These are phyloP conservation scores for Nezara viridula DNA, from an alignment of 2,888 invertebrate genomes.

Conservation along the genomic window DNA sequence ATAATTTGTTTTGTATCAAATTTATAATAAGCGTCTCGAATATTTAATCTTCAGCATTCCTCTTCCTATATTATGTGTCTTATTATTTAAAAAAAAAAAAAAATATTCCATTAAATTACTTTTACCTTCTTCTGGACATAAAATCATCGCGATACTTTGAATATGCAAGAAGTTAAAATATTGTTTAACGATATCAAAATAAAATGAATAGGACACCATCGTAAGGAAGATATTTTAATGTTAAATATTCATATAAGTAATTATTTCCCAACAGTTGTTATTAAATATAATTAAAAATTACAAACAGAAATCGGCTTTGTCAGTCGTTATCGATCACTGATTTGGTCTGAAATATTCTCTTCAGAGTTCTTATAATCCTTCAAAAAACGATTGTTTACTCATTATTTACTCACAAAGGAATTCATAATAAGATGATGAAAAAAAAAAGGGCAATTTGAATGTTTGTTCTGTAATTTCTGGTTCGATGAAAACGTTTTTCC, in stretches of 20 bases:
- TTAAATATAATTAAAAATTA: too few relatives aligned
- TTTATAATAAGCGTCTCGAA: too few relatives aligned
- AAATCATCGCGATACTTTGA: not conserved
- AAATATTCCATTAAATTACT: too few relatives aligned
- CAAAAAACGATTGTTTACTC: not conserved
- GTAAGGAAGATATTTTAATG: not conserved
- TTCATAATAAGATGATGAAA: not conserved
- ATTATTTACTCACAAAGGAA: not conserved
- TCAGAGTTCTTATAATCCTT: not conserved
- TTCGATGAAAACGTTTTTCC: not conserved
- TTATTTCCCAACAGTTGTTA: too few relatives aligned
- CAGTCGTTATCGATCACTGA: not conserved
- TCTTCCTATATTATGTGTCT: too few relatives aligned
- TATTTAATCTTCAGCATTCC: too few relatives aligned
- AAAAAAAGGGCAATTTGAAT: not conserved
- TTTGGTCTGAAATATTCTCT: not conserved
- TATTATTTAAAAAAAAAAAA: too few relatives aligned
- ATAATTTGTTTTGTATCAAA: too few relatives aligned
- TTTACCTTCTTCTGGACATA: slow-evolving; percentile 14
- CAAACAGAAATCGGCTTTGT: not conserved
- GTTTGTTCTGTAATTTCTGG: not conserved
- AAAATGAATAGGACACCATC: not conserved
- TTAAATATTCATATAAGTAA: not conserved
- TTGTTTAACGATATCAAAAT: not conserved
- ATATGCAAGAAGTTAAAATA: slow-evolving; percentile 14